phyloP scores from a whole-genome alignment of 2,888 invertebrate species.

The Cyrtodaria siliqua region DNA sequence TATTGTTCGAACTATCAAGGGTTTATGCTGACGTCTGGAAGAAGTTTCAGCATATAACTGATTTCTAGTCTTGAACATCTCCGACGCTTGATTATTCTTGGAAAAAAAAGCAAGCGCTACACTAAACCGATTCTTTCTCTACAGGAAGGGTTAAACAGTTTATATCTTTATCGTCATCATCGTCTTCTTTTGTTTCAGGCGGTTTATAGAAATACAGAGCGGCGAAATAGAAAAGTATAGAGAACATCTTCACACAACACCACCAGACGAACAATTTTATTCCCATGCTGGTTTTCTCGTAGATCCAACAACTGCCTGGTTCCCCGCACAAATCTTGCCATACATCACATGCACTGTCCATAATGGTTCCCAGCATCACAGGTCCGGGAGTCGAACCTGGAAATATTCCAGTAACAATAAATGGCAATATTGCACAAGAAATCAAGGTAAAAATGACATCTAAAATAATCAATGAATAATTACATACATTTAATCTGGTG shows the following conservation, averaged over 20 bases:
- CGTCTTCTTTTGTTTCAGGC: conserved; percentile 10
- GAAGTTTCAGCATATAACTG: conserved; percentile 31
- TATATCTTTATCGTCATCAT: conserved; percentile 4
- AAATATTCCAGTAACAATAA: too few relatives aligned
- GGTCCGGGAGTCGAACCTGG: conserved; percentile 69
- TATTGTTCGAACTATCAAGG: too few relatives aligned
- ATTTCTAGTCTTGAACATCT: conserved; percentile 18
- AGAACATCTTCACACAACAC: conserved; percentile 58
- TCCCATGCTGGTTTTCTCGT: conserved; percentile 68
- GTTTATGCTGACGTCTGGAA: too few relatives aligned
- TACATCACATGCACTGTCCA: conserved; percentile 69
- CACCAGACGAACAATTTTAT: conserved; percentile 69
- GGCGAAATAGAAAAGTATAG: conserved; percentile 60
- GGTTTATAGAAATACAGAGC: conserved; percentile 65
- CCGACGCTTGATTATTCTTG: too few relatives aligned
- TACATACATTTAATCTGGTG: too few relatives aligned
- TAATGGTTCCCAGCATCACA: conserved; percentile 66
- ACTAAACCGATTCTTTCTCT: too few relatives aligned
- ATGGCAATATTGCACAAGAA: too few relatives aligned
- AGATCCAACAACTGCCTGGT: conserved; percentile 68
- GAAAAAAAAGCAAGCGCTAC: too few relatives aligned
- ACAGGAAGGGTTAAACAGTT: not conserved
- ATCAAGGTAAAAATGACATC: too few relatives aligned
- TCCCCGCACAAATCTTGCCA: conserved; percentile 65
- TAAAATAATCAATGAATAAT: too few relatives aligned